A percentile compares a stretch with the other conserved stretches of the same genome.
Evolutionary conservation across 2,113 vertebrate genomes (phyloP).

Genomic region (Charadrius vociferus): DNA sequence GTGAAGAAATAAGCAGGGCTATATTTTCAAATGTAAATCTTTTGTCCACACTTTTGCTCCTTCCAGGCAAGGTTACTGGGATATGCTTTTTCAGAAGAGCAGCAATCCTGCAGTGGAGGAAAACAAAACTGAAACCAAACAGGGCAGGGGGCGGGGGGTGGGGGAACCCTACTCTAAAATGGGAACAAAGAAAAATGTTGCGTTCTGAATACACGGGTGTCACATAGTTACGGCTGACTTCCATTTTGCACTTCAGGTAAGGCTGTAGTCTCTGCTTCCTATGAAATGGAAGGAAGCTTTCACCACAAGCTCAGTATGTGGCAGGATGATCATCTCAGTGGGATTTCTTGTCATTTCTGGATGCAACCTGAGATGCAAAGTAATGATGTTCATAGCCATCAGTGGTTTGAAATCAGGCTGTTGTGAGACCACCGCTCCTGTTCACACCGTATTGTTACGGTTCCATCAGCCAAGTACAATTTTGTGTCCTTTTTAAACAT

Average conservation of each 20-base stretch:
- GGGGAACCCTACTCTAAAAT: background rate
- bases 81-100: background rate
- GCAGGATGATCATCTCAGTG: background rate
- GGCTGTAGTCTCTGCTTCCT: background rate
- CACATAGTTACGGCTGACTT: background rate
- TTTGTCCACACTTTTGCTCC: background rate
- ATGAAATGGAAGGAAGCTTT: background rate
- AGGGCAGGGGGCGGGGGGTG: accelerated
- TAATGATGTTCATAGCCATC: background rate
- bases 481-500: background rate
- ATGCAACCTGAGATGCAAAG: background rate
- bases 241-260: background rate
- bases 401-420: background rate
- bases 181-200: background rate
- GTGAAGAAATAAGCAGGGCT: background rate
- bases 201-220: background rate
- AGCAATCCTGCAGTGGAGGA: background rate
- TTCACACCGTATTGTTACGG: background rate
- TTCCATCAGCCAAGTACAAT: background rate
- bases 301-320: background rate
- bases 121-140: background rate
- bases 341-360: background rate
- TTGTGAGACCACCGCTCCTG: background rate
- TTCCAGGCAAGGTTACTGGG: background rate
- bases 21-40: background rate